Evolutionary conservation across 2,113 vertebrate genomes (phyloP), one percentile per base, ranked within the genome.

Genomic region (Jaculus jaculus): DNA sequence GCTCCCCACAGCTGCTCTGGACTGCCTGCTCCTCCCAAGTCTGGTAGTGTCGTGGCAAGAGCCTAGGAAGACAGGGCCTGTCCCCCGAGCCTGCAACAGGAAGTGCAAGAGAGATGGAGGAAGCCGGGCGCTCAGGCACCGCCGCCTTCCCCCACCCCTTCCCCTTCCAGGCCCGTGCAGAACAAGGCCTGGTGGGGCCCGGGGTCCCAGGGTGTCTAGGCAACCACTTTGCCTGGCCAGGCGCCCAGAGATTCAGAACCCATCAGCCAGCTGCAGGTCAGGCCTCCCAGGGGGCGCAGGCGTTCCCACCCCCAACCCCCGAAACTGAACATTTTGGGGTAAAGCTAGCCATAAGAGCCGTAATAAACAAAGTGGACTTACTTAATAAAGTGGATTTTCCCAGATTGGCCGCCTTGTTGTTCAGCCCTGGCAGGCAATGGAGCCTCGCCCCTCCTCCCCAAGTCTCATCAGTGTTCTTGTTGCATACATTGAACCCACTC

Each of bases 331-430:
- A 68, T 91, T 95, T 91, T 65, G 95, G 89, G 90, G 82, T 89
- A 94, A 95, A 95, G 84, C 63, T 87, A 93, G 60, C 58, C 58
- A 23, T 5, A 39, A 94, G 94, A 86, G 91, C 92, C 91, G 96
- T 90, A 95, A 96, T 91, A 94, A 95, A 92, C 88, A 87, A 92
- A 96, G 42, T 92, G 93, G 94, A 96, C 90, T n/a, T n/a, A n/a
- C n/a, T 97, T 77, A 97, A 97, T 97, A 97, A 97, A 97, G 75
- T 97, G 96, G 96, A 97, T 97, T 97, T 97, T 95, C 93, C 96
- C 92, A 94, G 90, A 95, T 65, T 95, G 92, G 95, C 96, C 72
- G 96, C 96, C 96, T 96, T 93, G 96, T 97, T 97, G 85, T 97
- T 97, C 74, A 63, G 75, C 95, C 95, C 81, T 89, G 91, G 79